phyloP scores from a whole-genome alignment of 1,140 invertebrate species.

The Apis florea region DNA sequence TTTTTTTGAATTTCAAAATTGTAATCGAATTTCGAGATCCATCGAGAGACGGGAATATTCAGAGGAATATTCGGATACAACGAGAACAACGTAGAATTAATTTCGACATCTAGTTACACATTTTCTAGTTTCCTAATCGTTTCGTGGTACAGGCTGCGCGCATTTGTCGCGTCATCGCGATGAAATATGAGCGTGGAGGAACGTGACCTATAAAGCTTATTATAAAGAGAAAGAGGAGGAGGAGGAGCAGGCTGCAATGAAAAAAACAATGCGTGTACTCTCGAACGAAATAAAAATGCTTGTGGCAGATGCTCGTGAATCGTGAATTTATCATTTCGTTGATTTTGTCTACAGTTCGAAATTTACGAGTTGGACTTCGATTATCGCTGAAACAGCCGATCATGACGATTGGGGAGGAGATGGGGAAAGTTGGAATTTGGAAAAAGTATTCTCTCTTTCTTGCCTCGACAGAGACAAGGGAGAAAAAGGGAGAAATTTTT shows the following conservation, averaged over 20 bases:
- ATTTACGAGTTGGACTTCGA: slow-evolving; percentile 8
- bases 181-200: neutral
- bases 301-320: neutral
- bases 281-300: neutral
- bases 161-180: neutral
- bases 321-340: neutral
- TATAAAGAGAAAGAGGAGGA: neutral
- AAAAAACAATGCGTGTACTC: neutral
- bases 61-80: too few species aligned
- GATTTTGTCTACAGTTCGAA: neutral
- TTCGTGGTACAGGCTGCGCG: too few species aligned
- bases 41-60: too few species aligned
- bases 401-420: neutral
- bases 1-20: too few species aligned
- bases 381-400: neutral
- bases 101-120: too few species aligned
- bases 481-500: too few species aligned
- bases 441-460: neutral
- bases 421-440: neutral
- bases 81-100: too few species aligned
- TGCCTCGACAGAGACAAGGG: too few species aligned
- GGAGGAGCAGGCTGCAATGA: neutral
- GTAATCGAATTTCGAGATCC: too few species aligned
- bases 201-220: neutral
- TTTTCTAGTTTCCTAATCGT: too few species aligned